Conservation (phyloP, 1,140 invertebrate genomes). For the Dermatophagoides farinae region DNA sequence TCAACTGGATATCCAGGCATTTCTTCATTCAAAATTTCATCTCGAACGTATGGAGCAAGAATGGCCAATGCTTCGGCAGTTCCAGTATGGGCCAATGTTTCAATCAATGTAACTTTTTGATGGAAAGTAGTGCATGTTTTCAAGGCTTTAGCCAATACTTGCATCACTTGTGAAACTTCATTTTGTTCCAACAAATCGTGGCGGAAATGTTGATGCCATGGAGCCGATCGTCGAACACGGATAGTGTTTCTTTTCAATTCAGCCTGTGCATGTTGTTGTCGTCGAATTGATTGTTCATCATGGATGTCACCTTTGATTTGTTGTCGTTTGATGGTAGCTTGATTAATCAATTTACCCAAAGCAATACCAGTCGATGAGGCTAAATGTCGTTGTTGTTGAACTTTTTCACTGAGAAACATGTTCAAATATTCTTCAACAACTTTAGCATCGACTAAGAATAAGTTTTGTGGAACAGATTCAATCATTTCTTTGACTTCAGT, state of each 20-base stretch:
- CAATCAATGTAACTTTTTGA: conserved; percentile 16
- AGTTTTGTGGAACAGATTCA: conserved; percentile 17
- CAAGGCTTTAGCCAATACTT: conserved; percentile 8
- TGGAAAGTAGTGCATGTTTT: conserved; percentile 6
- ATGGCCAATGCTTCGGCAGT: conserved; percentile 11
- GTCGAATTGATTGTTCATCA: background rate
- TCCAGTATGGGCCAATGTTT: conserved; percentile 16
- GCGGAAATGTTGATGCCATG: conserved; percentile 5
- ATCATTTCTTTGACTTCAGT: conserved; percentile 17
- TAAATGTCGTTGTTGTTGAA: conserved; percentile 8
- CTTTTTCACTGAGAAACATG: background rate
- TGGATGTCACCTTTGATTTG: conserved; percentile 2
- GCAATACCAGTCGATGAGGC: conserved; percentile 8
- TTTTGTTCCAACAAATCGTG: conserved; percentile 11
- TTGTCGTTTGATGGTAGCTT: conserved; percentile 2
- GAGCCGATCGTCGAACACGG: conserved; percentile 8
- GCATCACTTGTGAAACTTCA: conserved; percentile 1
- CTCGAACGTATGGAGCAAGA: conserved; percentile 11
- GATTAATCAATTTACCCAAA: conserved; percentile 12
- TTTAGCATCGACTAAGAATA: conserved; percentile 9
- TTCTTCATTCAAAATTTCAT: background rate
- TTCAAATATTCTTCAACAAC: conserved; percentile 13
- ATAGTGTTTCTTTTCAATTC: background rate
- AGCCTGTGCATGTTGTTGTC: background rate
- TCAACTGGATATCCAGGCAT: conserved; percentile 9